phyloP scores from a whole-genome alignment of 2,888 invertebrate genomes.

The Neoascia interrupta region DNA sequence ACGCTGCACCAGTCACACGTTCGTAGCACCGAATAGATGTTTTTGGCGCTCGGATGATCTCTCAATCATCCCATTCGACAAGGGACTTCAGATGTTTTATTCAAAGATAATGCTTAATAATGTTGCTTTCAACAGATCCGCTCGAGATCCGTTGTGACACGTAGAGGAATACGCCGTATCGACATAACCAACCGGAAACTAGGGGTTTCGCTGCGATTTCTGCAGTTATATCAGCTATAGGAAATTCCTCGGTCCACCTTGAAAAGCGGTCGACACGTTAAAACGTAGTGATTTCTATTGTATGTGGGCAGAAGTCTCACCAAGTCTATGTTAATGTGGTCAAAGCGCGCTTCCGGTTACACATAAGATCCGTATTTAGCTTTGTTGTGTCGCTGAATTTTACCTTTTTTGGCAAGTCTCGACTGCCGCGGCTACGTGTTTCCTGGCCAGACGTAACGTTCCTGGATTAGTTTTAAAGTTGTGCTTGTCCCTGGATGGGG shows the following conservation, averaged over 20 bases:
- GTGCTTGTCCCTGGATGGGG: neutral
- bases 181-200: neutral
- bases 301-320: too few relatives aligned
- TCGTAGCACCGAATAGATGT: neutral
- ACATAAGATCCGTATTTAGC: too few relatives aligned
- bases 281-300: too few relatives aligned
- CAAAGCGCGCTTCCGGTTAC: too few relatives aligned
- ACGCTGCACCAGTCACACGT: slow-evolving; percentile 3
- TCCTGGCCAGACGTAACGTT: neutral
- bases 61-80: neutral
- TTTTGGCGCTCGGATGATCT: slow-evolving; percentile 1
- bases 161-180: neutral
- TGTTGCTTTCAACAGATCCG: neutral
- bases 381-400: too few relatives aligned
- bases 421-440: neutral
- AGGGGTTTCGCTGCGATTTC: too few relatives aligned
- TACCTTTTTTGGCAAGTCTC: too few relatives aligned
- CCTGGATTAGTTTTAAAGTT: neutral
- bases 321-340: too few relatives aligned
- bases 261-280: too few relatives aligned
- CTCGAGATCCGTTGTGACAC: neutral
- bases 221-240: too few relatives aligned
- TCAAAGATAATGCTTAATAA: neutral
- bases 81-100: neutral
- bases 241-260: too few relatives aligned